These are phyloP conservation scores for Ceratina japonica DNA, from an alignment of 1,140 invertebrate genomes.

Conservation along the genomic window DNA sequence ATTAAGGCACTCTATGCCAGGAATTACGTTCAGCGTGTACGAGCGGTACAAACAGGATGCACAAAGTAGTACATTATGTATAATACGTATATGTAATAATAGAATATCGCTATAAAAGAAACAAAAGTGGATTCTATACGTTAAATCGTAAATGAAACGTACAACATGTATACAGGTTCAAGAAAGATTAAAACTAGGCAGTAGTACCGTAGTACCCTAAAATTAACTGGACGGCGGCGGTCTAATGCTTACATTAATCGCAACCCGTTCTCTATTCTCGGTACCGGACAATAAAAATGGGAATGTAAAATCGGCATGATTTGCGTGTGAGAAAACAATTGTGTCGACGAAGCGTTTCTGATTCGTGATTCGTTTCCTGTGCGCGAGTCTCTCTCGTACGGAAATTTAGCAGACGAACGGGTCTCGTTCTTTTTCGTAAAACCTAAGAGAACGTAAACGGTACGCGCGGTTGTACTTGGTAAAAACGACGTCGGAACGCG, in stretches of 20 bases:
- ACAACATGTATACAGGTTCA: constrained; percentile 5
- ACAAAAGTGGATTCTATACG: constrained; percentile 19
- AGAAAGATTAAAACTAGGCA: constrained; percentile 59
- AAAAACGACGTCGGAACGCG: constrained; percentile 47
- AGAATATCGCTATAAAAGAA: constrained; percentile 19
- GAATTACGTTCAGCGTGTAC: constrained; percentile 59
- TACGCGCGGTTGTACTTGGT: constrained; percentile 56
- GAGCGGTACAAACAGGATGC: constrained; percentile 46
- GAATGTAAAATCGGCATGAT: constrained; percentile 22
- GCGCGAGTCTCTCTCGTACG: not conserved
- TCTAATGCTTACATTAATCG: constrained; percentile 60
- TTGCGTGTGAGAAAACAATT: not conserved
- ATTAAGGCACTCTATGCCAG: constrained; percentile 66
- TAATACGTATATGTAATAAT: constrained; percentile 17
- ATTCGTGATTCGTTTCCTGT: not conserved
- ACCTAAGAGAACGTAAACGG: constrained; percentile 59
- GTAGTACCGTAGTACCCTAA: constrained; percentile 62
- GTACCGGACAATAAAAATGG: constrained; percentile 22
- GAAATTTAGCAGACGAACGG: constrained; percentile 29
- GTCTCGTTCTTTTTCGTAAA: constrained; percentile 40
- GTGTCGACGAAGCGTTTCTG: not conserved
- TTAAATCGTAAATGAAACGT: constrained; percentile 33
- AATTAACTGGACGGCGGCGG: constrained; percentile 77
- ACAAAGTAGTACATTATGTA: constrained; percentile 40
- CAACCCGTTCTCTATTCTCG: constrained; percentile 39